A percentile compares a stretch with the other conserved stretches of the same genome.
Evolutionary conservation across 2,113 vertebrate species (phyloP).

Genomic region (Rissa tridactyla): DNA sequence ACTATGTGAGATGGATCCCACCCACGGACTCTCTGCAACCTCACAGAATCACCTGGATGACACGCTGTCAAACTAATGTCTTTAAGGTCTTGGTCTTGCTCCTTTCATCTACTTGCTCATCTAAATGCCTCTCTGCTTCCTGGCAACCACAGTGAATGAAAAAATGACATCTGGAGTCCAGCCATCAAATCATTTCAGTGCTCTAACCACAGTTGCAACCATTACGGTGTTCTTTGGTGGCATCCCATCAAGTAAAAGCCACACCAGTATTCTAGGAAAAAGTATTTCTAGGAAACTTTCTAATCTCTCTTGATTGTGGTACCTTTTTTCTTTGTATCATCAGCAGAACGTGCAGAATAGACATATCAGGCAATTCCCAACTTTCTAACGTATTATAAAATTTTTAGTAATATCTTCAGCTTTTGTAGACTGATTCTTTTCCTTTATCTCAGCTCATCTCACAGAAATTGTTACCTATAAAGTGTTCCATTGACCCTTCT

Average conservation of each 20-base stretch:
- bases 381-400: neutral
- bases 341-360: neutral
- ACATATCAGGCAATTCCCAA: neutral
- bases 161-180: neutral
- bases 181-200: neutral
- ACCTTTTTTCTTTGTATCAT: neutral
- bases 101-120: neutral
- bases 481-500: neutral
- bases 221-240: neutral
- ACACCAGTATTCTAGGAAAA: neutral
- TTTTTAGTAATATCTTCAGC: neutral
- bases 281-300: neutral
- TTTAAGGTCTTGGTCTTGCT: neutral
- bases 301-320: neutral
- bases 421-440: neutral
- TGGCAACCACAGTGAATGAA: neutral
- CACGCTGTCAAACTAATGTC: neutral
- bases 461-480: neutral
- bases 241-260: neutral
- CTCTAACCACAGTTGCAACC: neutral
- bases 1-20: neutral
- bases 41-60: neutral
- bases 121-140: neutral
- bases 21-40: neutral
- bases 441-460: neutral